A percentile compares a stretch with the other conserved stretches of the same genome.
Conservation (phyloP, 2,888 invertebrate species). For the Synergus japonicus region DNA sequence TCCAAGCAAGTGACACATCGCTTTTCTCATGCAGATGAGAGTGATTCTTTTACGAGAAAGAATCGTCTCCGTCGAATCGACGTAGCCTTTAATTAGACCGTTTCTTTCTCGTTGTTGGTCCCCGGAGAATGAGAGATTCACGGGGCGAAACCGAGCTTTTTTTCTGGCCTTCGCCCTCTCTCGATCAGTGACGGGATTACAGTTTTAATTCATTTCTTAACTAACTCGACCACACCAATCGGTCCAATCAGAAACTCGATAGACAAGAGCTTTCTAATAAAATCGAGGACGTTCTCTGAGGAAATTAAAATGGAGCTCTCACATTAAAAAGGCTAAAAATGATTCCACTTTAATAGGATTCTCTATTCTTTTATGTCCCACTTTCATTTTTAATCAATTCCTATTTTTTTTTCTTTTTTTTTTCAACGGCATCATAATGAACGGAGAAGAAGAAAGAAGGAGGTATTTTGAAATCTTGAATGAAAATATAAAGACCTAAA, state of each 20-base stretch:
- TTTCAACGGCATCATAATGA: not conserved
- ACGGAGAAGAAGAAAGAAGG: not conserved
- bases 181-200: slow-evolving; percentile 74
- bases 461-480: not conserved
- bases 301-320: slow-evolving; percentile 42
- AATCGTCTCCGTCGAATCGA: slow-evolving; percentile 57
- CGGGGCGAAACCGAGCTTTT: slow-evolving; percentile 68
- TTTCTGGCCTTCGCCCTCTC: slow-evolving; percentile 55
- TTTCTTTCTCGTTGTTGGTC: slow-evolving; percentile 69
- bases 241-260: slow-evolving; percentile 58
- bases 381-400: not conserved
- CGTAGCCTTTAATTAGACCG: slow-evolving; percentile 75
- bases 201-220: slow-evolving; percentile 70
- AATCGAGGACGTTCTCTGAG: slow-evolving; percentile 32
- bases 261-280: slow-evolving; percentile 42
- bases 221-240: slow-evolving; percentile 63
- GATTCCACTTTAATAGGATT: too few species aligned
- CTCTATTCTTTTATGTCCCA: not conserved
- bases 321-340: slow-evolving; percentile 9
- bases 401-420: too few species aligned
- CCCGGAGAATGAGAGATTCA: slow-evolving; percentile 72
- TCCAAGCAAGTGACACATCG: slow-evolving; percentile 42
- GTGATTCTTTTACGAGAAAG: slow-evolving; percentile 57
- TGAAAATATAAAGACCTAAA: slow-evolving; percentile 50
- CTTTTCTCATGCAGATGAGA: slow-evolving; percentile 49